Evolutionary conservation across 2,888 invertebrate genomes (phyloP).

Genomic region (Toxonevra muliebris): DNA sequence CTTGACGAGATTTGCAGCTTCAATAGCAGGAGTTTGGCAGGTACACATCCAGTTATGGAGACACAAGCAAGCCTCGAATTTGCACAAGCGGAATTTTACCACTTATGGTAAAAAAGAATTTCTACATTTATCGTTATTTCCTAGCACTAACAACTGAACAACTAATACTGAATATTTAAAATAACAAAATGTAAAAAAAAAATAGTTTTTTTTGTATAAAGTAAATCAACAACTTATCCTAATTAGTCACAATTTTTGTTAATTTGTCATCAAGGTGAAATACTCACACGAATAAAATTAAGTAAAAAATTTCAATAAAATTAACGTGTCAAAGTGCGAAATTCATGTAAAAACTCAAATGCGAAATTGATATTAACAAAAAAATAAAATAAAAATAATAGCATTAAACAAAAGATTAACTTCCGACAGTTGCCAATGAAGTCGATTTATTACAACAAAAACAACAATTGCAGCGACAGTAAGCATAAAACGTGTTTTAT

Average conservation of each 20-base stretch:
- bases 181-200: no score
- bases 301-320: background rate
- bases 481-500: slow-evolving; percentile 4
- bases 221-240: background rate
- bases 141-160: no score
- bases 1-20: no score
- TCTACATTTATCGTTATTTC: no score
- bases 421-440: slow-evolving; percentile 12
- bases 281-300: background rate
- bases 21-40: no score
- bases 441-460: background rate
- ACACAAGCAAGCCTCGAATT: no score
- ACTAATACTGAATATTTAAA: no score
- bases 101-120: no score
- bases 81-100: no score
- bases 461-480: slow-evolving; percentile 12
- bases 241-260: background rate
- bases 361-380: background rate
- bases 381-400: background rate
- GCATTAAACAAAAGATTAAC: slow-evolving; percentile 1
- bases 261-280: background rate
- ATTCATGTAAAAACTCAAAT: background rate
- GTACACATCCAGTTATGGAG: no score
- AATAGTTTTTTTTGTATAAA: no score
- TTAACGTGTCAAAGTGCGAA: slow-evolving; percentile 3